These are phyloP conservation scores for Atherinosoma microstoma DNA, from an alignment of 2,797 vertebrate genomes.

Conservation along the genomic window DNA sequence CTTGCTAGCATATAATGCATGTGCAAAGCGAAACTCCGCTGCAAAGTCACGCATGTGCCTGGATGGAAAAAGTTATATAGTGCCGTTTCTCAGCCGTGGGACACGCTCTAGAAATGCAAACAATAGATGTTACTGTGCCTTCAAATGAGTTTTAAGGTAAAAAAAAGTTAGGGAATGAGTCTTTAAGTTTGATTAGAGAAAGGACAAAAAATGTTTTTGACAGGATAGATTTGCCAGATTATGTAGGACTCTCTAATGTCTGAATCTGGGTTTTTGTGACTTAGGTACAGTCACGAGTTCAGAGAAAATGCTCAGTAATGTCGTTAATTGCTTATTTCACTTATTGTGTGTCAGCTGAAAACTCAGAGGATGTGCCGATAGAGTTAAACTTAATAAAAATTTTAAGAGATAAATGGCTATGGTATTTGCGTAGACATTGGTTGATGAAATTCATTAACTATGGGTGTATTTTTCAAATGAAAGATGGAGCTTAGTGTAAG, in stretches of 20 bases:
- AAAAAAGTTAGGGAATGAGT: too few relatives aligned
- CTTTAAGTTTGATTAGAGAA: too few relatives aligned
- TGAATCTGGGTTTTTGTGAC: background rate
- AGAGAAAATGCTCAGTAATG: background rate
- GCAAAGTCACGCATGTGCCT: too few relatives aligned
- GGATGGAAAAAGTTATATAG: too few relatives aligned
- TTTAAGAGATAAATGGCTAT: background rate
- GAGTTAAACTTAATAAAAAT: background rate
- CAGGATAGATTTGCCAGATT: background rate
- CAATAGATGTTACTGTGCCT: too few relatives aligned
- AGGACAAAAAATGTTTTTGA: background rate
- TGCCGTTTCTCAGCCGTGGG: too few relatives aligned
- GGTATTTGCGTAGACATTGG: background rate
- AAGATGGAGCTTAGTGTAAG: background rate
- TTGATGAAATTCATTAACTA: background rate
- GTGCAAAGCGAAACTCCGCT: too few relatives aligned
- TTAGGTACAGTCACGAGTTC: background rate
- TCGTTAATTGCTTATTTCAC: background rate
- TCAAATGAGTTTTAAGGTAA: too few relatives aligned
- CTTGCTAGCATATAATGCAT: too few relatives aligned
- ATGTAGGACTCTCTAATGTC: background rate
- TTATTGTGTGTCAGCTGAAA: background rate
- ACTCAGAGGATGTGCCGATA: background rate
- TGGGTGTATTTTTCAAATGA: background rate
- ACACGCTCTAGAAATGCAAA: too few relatives aligned